Conservation (phyloP, 2,797 vertebrate species). For the Danio kyathit region DNA sequence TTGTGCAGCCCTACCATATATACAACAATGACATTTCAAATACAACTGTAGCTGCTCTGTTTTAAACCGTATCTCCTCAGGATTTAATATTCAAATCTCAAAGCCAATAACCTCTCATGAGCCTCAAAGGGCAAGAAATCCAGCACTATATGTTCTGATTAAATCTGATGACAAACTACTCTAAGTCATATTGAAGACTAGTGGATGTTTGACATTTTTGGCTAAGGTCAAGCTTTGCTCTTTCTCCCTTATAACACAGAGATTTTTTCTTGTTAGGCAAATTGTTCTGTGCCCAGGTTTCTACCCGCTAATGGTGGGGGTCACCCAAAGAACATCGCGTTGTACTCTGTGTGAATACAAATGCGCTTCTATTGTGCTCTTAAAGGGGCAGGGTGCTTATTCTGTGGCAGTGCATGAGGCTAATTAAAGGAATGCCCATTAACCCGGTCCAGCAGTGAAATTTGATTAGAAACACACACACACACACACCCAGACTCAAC, state of each 20-base stretch:
- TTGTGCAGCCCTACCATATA: too few relatives aligned
- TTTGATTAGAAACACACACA: slow-evolving; percentile 71
- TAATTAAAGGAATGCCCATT: slow-evolving; percentile 77
- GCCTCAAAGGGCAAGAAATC: slow-evolving; percentile 29
- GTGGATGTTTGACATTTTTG: slow-evolving; percentile 48
- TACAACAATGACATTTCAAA: neutral
- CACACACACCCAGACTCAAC: slow-evolving; percentile 17
- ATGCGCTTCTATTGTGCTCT: slow-evolving; percentile 71
- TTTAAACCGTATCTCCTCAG: neutral
- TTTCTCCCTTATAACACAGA: slow-evolving; percentile 58
- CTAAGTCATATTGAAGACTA: slow-evolving; percentile 40
- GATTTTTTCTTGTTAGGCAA: slow-evolving; percentile 71
- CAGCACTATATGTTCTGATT: slow-evolving; percentile 31
- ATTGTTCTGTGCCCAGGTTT: slow-evolving; percentile 66
- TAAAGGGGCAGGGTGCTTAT: slow-evolving; percentile 68
- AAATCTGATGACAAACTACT: slow-evolving; percentile 48
- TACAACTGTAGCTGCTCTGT: neutral
- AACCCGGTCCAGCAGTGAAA: slow-evolving; percentile 75
- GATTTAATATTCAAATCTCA: slow-evolving; percentile 19
- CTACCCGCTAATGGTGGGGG: slow-evolving; percentile 69
- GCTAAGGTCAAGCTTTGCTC: slow-evolving; percentile 63
- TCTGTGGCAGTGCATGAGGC: slow-evolving; percentile 69
- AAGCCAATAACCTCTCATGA: slow-evolving; percentile 24
- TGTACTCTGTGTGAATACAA: slow-evolving; percentile 72
- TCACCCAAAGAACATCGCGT: slow-evolving; percentile 72